phyloP scores from a whole-genome alignment of 2,113 vertebrate genomes.

The Petrocephalus zakoni region DNA sequence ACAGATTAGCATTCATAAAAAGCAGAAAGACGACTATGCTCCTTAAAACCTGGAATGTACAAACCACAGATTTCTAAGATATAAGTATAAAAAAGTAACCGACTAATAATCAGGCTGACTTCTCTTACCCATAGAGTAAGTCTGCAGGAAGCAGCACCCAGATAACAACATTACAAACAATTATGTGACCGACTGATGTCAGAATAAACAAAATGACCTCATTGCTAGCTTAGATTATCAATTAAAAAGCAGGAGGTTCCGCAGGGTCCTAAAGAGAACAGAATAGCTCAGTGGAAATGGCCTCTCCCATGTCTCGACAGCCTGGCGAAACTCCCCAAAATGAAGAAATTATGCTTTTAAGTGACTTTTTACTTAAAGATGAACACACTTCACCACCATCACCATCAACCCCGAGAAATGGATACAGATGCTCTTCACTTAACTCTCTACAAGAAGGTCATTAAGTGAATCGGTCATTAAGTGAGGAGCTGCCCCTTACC shows the following conservation, averaged over 20 bases:
- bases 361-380: background rate
- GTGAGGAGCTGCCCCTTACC: too few species aligned
- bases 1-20: background rate
- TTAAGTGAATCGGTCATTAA: too few species aligned
- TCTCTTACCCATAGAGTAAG: background rate
- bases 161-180: background rate
- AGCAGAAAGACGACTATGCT: background rate
- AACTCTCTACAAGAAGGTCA: too few species aligned
- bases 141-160: background rate
- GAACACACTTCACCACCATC: background rate
- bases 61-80: background rate
- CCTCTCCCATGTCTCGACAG: background rate
- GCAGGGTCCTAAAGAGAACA: background rate
- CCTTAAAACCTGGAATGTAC: background rate
- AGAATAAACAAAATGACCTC: constrained; percentile 7
- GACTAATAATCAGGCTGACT: background rate
- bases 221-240: background rate
- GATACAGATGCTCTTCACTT: too few species aligned
- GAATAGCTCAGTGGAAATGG: background rate
- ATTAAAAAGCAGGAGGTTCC: background rate
- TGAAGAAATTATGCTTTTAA: background rate
- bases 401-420: background rate
- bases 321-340: background rate
- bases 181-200: background rate
- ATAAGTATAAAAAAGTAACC: background rate